Base-by-base conservation (phyloP, 2,888 invertebrate genomes). In the Agonopterix arenella region DNA sequence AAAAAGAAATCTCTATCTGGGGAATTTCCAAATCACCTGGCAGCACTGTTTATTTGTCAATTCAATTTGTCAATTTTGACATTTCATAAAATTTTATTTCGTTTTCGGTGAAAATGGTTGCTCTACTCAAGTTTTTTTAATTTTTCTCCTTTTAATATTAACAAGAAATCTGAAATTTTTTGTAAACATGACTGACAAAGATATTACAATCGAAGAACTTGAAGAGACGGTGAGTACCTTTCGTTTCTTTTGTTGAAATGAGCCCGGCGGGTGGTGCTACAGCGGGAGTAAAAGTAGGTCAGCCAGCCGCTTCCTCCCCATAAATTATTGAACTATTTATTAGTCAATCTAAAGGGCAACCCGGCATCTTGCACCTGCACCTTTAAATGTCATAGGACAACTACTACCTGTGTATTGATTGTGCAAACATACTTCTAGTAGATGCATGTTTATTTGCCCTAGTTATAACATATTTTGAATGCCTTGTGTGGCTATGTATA, bases 171-270 rank as follows among this genome's bases (percentile, higher is more conserved):
- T 47, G 48, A 62, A 67, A 61, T 69, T 58, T 52, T 51, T 49
- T 18, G 52, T 55, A 54, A 76, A 64, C 28, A 88, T 86, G 86
- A 80, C 78, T 67, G 83, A 84, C 49, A 77, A 84, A 64, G 77
- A 85, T 45, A 71, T 84, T 4, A 79, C 84, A 5, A 75, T 85
- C 63, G 85, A 86, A 55, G 84, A 88, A 47, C 64, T 88, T 13
- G 86, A 86, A 52, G 86, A 85, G 64, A 77, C 84, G 58, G 88
- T 88, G 61, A 77, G 83, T 73, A 52, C 36, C 40, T 11, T 11
- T 8, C 1, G 16, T 18, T 49, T 40, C n/a, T 47, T 57, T 42
- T 48, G 37, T 56, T 45, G 50, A 41, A 48, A 44, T 48, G 38
- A 28, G 28, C 7, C 28, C 28, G 28, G 28, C 51, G 48, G 11